Evolutionary conservation across 2,113 vertebrate species (phyloP), one percentile per base, ranked within the genome.

Genomic region (Delphinapterus leucas): DNA sequence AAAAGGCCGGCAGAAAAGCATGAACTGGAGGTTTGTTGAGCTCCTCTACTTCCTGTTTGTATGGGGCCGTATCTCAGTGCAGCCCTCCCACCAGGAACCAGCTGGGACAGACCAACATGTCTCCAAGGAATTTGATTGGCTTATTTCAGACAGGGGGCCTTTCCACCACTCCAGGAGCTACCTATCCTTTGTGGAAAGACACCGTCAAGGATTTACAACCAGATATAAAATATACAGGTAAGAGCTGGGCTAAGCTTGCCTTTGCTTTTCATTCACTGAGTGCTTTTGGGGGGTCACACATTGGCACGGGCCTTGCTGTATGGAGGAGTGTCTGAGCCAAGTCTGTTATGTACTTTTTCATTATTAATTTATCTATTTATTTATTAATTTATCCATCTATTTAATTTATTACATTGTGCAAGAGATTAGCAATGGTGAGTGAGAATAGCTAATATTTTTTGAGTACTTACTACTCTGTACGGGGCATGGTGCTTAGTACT

Each of bases 191-290:
- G 99, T 99, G 99, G 99, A 99, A 98, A 99, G 99, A 99, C 99
- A 99, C 99, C 99, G 99, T 98, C 99, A 99, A 99, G 99, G 99
- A 99, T 99, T 99, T 99, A 99, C 99, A 98, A 99, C 99, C 99
- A 99, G 99, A 99, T 99, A 99, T 99, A 99, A 99, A 99, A 99
- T 99, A 99, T 99, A 99, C 99, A 99, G 99, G 99, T 99, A 99
- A 81, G 98, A 90, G 0, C 81, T 33, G 85, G 53, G 53, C 2
- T 65, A 9, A 67, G 25, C 60, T 60, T 13, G 12, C 36, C 63
- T 20, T 83, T 41, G 2, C 12, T 38, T 90, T 92, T 95, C 21
- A 17, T 76, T 94, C 6, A 3, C n/a, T 25, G n/a, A 71, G 18
- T 25, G 23, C 53, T 95, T 31, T 68, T 9, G 25, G 33, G 26